These are phyloP conservation scores for Mesitornis unicolor DNA, from an alignment of 2,113 vertebrate species.

Conservation along the genomic window DNA sequence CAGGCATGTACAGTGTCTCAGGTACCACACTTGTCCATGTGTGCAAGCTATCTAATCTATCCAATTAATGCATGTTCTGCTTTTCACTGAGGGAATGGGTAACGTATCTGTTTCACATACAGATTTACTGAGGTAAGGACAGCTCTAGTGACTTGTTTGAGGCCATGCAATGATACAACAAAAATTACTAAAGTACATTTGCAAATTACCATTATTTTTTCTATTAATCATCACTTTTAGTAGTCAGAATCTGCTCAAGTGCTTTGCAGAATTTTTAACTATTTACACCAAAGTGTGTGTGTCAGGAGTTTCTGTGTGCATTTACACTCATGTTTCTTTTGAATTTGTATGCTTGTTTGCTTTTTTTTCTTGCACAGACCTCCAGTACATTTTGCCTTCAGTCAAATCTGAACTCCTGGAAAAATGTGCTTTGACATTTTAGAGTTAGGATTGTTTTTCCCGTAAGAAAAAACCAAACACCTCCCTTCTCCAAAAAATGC, in stretches of 20 bases:
- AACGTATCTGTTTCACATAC: background rate
- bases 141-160: background rate
- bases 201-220: background rate
- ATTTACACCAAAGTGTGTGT: too few species aligned
- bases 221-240: background rate
- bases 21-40: background rate
- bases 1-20: background rate
- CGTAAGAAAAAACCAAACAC: background rate
- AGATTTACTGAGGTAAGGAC: background rate
- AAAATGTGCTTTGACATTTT: background rate
- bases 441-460: background rate
- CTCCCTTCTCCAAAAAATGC: fast-evolving
- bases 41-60: background rate
- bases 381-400: background rate
- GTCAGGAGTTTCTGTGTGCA: background rate
- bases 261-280: background rate
- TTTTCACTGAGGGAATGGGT: background rate
- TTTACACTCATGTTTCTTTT: background rate
- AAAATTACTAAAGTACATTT: background rate
- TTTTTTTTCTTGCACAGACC: background rate
- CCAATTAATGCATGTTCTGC: background rate
- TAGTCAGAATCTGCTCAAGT: background rate
- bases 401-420: background rate
- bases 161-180: background rate
- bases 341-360: background rate